These are phyloP conservation scores for Lysiphlebus fabarum DNA, from an alignment of 1,140 invertebrate species.

Conservation along the genomic window DNA sequence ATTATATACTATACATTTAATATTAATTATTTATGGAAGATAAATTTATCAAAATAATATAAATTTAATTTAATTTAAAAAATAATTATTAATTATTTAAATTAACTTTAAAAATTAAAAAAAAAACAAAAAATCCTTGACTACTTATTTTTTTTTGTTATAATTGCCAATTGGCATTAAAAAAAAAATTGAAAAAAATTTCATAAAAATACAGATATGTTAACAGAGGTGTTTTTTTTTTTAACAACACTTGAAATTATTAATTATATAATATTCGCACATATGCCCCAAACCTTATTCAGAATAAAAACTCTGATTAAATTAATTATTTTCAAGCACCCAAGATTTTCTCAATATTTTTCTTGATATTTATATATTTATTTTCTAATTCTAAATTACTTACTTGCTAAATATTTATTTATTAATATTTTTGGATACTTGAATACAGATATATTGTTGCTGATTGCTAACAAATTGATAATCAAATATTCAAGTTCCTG, in stretches of 20 bases:
- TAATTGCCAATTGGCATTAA: not conserved
- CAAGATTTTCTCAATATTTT: constrained; percentile 3
- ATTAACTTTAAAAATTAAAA: constrained; percentile 13
- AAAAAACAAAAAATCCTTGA: constrained; percentile 8
- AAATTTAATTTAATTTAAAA: not conserved
- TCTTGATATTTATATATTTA: constrained; percentile 16
- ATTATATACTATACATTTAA: not conserved
- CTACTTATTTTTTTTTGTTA: too few relatives aligned
- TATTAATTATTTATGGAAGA: constrained; percentile 6
- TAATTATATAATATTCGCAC: constrained; percentile 22
- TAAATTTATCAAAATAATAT: not conserved
- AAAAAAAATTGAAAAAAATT: constrained; percentile 39
- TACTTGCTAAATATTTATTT: constrained; percentile 23
- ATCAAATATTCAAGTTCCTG: constrained; percentile 32
- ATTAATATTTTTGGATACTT: constrained; percentile 21
- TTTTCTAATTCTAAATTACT: constrained; percentile 40
- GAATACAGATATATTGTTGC: constrained; percentile 4
- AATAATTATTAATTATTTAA: not conserved
- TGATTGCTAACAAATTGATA: constrained; percentile 15
- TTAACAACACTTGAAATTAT: constrained; percentile 13
- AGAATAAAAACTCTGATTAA: too few relatives aligned
- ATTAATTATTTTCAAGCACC: constrained; percentile 6
- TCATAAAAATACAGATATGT: constrained; percentile 54
- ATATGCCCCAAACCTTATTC: constrained; percentile 10
- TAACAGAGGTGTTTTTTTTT: constrained; percentile 14